Base-by-base conservation (phyloP, 2,797 vertebrate species). In the Dendrocincla fuliginosa region DNA sequence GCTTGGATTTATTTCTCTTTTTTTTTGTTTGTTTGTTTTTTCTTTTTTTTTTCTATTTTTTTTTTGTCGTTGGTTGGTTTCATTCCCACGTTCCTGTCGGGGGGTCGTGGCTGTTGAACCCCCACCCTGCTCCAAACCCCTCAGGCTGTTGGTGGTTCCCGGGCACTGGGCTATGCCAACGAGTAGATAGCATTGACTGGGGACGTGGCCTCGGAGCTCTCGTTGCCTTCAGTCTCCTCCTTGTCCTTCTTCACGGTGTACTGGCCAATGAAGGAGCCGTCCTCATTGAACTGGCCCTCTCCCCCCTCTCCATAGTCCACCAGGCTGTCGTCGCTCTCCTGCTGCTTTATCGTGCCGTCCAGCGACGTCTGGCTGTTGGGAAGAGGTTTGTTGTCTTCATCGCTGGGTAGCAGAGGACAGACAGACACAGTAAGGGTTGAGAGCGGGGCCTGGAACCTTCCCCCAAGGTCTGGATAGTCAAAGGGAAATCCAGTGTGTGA, bases 191-290 rank as follows among this genome's bases (percentile, higher is more conserved):
- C 99, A 6, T 99, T 99, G 97, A 99, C 99, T 0, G 99, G 99
- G 4, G 99, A 99, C 0, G 99, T 99, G 97, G 99, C 99, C 97
- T 99, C 99, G 0, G 99, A 99, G 98, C 99, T 99, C 96, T 99
- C 99, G 4, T 99, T 99, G 96, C 99, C 99, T 97, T 99, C 99
- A 0, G 99, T 99, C 96, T 99, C 99, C 18, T 99, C 99, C 95
- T 99, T 99, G 98, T 99, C 99, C 97, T 99, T 99, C 98, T 99
- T 99, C 94, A 99, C 99, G 0, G 99, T 99, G 98, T 99, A 99
- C 97, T 99, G 99, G 94, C 99, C 99, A 13, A 99, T 99, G 96
- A 99, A 99, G 49, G 99, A 99, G 71, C 99, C 99, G 0, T 99
- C 99, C 94, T 99, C 99, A 0, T 99, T 99, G 96, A 99, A 99